Evolutionary conservation across 2,888 invertebrate genomes (phyloP).

Genomic region (Luperina testacea): DNA sequence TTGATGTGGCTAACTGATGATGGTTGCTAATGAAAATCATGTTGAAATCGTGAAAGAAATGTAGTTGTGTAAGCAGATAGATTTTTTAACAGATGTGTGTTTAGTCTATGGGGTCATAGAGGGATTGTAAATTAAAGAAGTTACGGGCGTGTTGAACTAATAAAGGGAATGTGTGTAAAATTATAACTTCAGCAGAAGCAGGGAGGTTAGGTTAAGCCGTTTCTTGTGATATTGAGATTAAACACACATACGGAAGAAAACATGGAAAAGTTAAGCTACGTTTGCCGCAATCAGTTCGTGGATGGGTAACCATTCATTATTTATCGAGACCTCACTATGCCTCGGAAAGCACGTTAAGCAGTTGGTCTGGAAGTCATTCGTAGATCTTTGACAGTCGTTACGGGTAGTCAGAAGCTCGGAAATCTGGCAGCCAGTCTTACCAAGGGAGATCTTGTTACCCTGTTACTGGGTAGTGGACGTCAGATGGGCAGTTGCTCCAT

Average conservation of each 20-base stretch:
- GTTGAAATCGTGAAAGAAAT: constrained; percentile 36
- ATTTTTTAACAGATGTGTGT: neutral
- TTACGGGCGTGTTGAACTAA: neutral
- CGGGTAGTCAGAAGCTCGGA: neutral
- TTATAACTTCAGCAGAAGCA: neutral
- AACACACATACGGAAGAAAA: neutral
- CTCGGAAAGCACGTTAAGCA: neutral
- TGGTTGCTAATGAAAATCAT: constrained; percentile 27
- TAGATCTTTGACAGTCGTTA: neutral
- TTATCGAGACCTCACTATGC: neutral
- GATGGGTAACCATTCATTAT: neutral
- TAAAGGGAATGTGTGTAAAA: neutral
- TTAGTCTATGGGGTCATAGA: constrained; percentile 32
- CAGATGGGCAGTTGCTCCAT: neutral
- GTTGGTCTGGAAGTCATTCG: neutral
- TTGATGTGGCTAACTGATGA: constrained; percentile 37
- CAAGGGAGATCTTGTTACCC: neutral
- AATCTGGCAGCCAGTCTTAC: neutral
- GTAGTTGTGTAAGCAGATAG: neutral
- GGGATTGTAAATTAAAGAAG: constrained; percentile 4
- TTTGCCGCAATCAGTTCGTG: neutral
- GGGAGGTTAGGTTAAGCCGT: neutral
- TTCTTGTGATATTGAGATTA: neutral
- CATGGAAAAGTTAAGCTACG: neutral
- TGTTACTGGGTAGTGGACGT: neutral